Evolutionary conservation across 1,140 invertebrate species (phyloP).

Genomic region (Heterodera carotae): DNA sequence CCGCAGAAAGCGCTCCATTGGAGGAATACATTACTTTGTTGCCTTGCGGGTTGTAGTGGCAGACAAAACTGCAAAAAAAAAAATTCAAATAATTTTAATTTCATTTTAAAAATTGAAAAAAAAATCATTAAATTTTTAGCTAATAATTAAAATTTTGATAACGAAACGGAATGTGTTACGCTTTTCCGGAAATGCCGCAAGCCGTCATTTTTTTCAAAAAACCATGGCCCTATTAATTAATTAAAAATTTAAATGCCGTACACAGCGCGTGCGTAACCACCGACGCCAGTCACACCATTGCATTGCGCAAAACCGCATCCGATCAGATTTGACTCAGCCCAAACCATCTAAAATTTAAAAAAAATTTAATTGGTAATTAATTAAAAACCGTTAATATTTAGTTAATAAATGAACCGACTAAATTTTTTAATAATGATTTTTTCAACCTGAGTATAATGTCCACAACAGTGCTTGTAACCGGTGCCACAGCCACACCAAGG

Average conservation of each 20-base stretch:
- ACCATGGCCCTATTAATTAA: no score
- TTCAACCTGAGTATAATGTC: conserved; percentile 64
- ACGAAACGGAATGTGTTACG: no score
- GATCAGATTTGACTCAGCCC: conserved; percentile 62
- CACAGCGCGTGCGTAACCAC: conserved; percentile 28
- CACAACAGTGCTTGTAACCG: conserved; percentile 65
- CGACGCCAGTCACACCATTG: conserved; percentile 57
- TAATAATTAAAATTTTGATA: not conserved
- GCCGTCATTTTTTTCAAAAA: no score
- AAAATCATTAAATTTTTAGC: not conserved
- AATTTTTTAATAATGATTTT: conserved; percentile 24
- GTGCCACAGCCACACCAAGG: conserved; percentile 63
- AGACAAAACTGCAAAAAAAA: conserved; percentile 55
- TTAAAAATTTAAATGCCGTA: conserved; percentile 8
- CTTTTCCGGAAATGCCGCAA: no score
- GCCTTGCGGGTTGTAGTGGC: conserved; percentile 65
- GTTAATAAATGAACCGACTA: not conserved
- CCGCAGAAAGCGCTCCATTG: conserved; percentile 27
- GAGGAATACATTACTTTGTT: conserved; percentile 50
- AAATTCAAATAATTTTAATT: not conserved
- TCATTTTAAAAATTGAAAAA: no score
- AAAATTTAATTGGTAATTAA: conserved; percentile 11
- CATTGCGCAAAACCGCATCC: conserved; percentile 63
- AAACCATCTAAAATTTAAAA: conserved; percentile 60
- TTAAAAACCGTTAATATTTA: conserved; percentile 4